Conservation (phyloP, 2,888 invertebrate genomes). For the Aromia moschata region DNA sequence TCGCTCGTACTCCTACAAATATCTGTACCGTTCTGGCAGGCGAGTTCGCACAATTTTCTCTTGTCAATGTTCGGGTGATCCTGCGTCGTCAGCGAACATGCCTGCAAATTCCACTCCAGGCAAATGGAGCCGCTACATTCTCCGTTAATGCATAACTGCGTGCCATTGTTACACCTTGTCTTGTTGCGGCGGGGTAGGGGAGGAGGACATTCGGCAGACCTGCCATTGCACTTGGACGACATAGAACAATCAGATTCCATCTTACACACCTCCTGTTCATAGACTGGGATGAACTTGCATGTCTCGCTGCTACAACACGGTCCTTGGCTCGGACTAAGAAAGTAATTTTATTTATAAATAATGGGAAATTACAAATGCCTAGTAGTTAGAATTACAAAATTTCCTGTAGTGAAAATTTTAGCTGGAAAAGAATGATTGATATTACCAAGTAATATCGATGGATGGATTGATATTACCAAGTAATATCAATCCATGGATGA, state of each 20-base stretch:
- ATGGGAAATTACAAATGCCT: no score
- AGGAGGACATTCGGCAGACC: conserved; percentile 85
- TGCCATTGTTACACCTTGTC: conserved; percentile 95
- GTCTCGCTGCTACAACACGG: conserved; percentile 93
- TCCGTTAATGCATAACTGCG: conserved; percentile 86
- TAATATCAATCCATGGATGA: no score
- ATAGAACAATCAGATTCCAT: conserved; percentile 90
- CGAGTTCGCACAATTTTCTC: conserved; percentile 91
- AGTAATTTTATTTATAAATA: no score
- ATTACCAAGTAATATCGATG: no score
- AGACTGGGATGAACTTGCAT: conserved; percentile 78
- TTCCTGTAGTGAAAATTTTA: no score
- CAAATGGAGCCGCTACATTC: conserved; percentile 97
- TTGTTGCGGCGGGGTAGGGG: conserved; percentile 85
- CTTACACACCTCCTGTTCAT: conserved; percentile 77
- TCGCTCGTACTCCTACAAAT: conserved; percentile 89
- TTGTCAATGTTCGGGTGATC: conserved; percentile 80
- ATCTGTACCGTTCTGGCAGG: conserved; percentile 89
- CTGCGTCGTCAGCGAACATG: conserved; percentile 91
- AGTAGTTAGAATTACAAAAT: no score
- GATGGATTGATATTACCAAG: no score
- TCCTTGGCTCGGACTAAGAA: conserved; percentile 88
- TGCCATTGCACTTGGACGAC: conserved; percentile 87
- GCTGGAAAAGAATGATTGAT: no score
- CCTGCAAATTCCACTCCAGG: conserved; percentile 90